Base-by-base conservation (phyloP, 2,888 invertebrate species). In the Trichopoda pennipes region DNA sequence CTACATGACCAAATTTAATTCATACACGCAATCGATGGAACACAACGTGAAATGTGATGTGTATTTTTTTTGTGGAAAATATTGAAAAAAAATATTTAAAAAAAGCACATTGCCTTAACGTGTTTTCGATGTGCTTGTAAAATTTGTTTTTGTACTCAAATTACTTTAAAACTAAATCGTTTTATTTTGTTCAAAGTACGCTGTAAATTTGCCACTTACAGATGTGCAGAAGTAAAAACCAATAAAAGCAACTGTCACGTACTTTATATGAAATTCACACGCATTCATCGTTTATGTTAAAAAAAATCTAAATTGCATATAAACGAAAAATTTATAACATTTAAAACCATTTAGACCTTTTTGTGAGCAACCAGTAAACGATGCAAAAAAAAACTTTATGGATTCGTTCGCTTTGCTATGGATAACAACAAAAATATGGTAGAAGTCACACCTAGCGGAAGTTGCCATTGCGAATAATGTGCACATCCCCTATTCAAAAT, bases 221-320 rank as follows among this genome's bases (percentile, higher is more conserved):
- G 28, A 28, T 28, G 28, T 28, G 28, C 6, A 12, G 9, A 38
- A 38, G 12, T 38, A 60, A 53, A 51, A 14, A 42, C 4, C 66
- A 58, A 75, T 75, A 68, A 68, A 60, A 60, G 68, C 42, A 42
- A 16, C 16, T 12, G 51, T 51, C 68, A 76, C 75, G 75, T 76
- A 60, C 51, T 68, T 17, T 28, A 53, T 68, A 53, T 68, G 12
- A 28, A 77, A 44, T 42, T 58, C 9, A 44, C 51, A 69, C 32
- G 44, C 53, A 68, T 21, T 14, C 32, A 35, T 51, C 60, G 28
- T 51, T 51, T 70, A 55, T 28, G 16, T 61, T 23, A 28, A 53
- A 76, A 32, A 14, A 60, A 16, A 56, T 21, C 10, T 51, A 72
- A 75, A 58, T n/a, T 58, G 55, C 49, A 51, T 23, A 21, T n/a